Percentiles rank a stretch among this genome's conserved stretches.
Evolutionary conservation across 2,113 vertebrate species (phyloP).

Genomic region (Brachyhypopomus gauderio): DNA sequence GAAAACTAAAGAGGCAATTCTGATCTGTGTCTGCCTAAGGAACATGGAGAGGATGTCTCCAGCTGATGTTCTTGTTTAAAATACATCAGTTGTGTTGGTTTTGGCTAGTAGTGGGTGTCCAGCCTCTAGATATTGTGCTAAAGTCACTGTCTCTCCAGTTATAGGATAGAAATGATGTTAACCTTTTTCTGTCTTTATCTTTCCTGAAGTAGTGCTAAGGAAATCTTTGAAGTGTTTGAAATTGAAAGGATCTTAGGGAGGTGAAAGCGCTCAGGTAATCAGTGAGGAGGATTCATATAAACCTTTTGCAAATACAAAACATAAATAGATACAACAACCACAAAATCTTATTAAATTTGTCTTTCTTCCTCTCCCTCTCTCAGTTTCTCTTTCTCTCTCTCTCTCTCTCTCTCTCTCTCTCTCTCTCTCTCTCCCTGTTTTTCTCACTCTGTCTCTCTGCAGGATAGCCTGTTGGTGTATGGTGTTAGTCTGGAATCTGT

Average conservation of each 20-base stretch:
- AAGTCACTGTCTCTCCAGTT: not conserved
- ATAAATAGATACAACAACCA: too few species aligned
- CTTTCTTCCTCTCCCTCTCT: too few species aligned
- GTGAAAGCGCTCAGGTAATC: not conserved
- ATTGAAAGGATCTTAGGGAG: not conserved
- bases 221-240: conserved; percentile 12
- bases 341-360: too few species aligned
- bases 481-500: not conserved
- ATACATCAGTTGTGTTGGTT: not conserved
- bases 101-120: not conserved
- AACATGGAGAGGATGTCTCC: not conserved
- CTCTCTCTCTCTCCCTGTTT: too few species aligned
- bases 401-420: too few species aligned
- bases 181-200: not conserved
- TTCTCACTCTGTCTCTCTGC: too few species aligned
- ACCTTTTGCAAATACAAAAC: not conserved
- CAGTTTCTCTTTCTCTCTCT: too few species aligned
- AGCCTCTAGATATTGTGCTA: not conserved
- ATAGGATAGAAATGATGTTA: too few species aligned
- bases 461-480: not conserved
- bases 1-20: not conserved
- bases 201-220: not conserved
- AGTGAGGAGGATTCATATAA: not conserved
- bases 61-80: not conserved
- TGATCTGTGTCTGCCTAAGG: not conserved